Percentiles rank a stretch among this genome's conserved stretches.
These are phyloP conservation scores for Ephialtes manifestator DNA, from an alignment of 2,888 invertebrate genomes.

Conservation along the genomic window DNA sequence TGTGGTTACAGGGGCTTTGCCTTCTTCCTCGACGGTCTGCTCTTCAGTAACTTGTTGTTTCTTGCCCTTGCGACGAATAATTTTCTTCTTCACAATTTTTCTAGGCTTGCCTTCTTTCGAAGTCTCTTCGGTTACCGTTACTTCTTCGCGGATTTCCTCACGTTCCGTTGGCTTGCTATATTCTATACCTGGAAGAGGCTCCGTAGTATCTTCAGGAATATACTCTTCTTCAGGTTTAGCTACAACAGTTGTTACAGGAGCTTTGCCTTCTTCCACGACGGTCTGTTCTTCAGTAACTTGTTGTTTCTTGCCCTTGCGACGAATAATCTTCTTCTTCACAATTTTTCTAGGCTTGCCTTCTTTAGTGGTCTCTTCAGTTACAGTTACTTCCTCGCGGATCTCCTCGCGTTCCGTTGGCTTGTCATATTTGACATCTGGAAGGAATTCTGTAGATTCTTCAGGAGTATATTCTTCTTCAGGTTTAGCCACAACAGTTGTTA, in stretches of 20 bases:
- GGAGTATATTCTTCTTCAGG: conserved; percentile 71
- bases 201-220: conserved; percentile 54
- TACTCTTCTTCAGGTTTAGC: conserved; percentile 76
- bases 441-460: conserved; percentile 32
- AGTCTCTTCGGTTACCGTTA: conserved; percentile 76
- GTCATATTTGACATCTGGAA: conserved; percentile 38
- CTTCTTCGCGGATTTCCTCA: conserved; percentile 74
- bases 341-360: conserved; percentile 74
- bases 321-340: conserved; percentile 84
- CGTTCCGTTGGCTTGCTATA: conserved; percentile 68
- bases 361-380: conserved; percentile 74
- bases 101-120: conserved; percentile 72
- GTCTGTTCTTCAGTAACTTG: conserved; percentile 85
- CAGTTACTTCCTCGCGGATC: conserved; percentile 73
- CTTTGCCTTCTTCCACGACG: conserved; percentile 84
- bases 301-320: conserved; percentile 83
- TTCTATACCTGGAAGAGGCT: conserved; percentile 44
- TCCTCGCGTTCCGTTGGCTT: conserved; percentile 75
- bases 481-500: conserved; percentile 83
- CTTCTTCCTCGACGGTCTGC: conserved; percentile 84
- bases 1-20: conserved; percentile 82
- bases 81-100: conserved; percentile 82
- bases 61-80: conserved; percentile 83
- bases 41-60: conserved; percentile 85
- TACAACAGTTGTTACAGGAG: conserved; percentile 82